Base-by-base conservation (phyloP, 2,113 vertebrate genomes). In the Athene cunicularia region DNA sequence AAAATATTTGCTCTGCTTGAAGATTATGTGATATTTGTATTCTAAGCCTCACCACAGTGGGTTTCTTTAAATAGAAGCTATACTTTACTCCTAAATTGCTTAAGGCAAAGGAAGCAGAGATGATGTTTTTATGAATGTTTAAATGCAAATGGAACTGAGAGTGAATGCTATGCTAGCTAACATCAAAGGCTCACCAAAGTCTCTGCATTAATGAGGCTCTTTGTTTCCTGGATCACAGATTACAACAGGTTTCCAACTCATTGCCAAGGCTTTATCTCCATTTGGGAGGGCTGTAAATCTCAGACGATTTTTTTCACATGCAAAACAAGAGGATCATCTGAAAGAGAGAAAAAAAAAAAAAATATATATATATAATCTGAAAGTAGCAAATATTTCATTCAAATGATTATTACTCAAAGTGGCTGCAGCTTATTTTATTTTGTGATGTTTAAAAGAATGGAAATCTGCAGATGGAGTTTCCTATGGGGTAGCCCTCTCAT, bases 151-250 rank as follows among this genome's bases (percentile, higher is more conserved):
- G 96, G 96, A 95, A 96, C 93, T 88, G 97, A 98, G 98, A 98
- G 98, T 99, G 98, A 99, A 98, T 99, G 98, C 98, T 98, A 98
- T 99, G 98, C 97, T 97, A 97, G 99, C 98, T 98, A 98, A 99
- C 98, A 99, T 99, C 99, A 99, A 99, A 99, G 99, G 98, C 97
- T 98, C 97, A 97, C 96, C 97, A 98, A 98, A 97, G 99, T 98
- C 99, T 99, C 98, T 99, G 98, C 98, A 99, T 99, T 99, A 99
- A 99, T 99, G 98, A 99, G 99, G 97, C 97, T 98, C 98, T 99
- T 99, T 99, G 99, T 99, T 99, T 99, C 98, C 98, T 99, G 98
- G 98, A 98, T 99, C 98, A 98, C 98, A 98, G 98, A 99, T 99
- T 99, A 99, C 98, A 99, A 98, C 98, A 99, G 98, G 98, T 99